Conservation (phyloP, 2,888 invertebrate genomes). For the Nemotelus pantherinus region DNA sequence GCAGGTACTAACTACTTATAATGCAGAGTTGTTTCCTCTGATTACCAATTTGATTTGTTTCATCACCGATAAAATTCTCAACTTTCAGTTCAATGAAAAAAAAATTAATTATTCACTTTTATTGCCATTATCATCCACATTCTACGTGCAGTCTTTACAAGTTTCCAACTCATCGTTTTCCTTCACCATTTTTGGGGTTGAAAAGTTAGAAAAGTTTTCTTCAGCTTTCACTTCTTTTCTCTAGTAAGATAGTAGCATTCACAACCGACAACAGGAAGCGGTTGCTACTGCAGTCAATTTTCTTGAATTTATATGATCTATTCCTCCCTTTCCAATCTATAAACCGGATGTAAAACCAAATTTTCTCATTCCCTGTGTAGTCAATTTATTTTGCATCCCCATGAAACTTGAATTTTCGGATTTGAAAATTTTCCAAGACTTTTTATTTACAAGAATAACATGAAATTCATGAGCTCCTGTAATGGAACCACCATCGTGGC, state of each 20-base stretch:
- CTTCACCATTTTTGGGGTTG: background rate
- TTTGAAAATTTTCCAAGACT: no score
- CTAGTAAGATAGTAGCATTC: background rate
- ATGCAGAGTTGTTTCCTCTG: no score
- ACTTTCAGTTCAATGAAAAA: background rate
- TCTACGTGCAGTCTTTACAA: background rate
- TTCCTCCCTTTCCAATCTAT: background rate
- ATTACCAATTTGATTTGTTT: no score
- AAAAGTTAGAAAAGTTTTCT: background rate
- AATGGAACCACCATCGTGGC: background rate
- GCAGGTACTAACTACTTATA: no score
- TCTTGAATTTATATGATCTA: slow-evolving; percentile 39
- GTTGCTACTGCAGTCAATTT: background rate
- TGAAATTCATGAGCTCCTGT: no score
- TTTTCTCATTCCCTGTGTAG: no score
- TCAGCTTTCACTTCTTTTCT: background rate
- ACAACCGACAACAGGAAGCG: background rate
- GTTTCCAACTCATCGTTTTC: background rate
- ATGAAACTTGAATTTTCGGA: no score
- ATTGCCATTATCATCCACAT: slow-evolving; percentile 17
- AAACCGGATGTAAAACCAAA: no score
- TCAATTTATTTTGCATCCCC: background rate
- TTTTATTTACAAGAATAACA: no score
- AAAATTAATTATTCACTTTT: slow-evolving; percentile 22
- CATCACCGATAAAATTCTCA: no score